Evolutionary conservation across 2,888 invertebrate species (phyloP).

Genomic region (Lithophane ornitopus): DNA sequence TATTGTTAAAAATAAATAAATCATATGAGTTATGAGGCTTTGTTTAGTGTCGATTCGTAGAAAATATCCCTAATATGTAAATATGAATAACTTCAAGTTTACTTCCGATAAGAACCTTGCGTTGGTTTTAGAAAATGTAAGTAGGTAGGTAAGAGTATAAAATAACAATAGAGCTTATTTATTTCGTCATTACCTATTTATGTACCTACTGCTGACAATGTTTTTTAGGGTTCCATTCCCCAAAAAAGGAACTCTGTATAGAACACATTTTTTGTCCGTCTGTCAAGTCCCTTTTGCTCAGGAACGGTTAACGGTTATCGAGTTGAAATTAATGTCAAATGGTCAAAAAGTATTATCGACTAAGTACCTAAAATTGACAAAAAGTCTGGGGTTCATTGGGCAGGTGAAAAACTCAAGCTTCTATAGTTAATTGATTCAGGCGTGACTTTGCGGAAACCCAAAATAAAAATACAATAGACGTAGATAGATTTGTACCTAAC

Average conservation of each 20-base stretch:
- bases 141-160: background rate
- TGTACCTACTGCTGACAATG: background rate
- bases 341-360: background rate
- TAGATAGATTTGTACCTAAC: too few relatives aligned
- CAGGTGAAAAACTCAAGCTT: background rate
- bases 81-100: constrained; percentile 12
- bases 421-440: too few relatives aligned
- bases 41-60: constrained; percentile 33
- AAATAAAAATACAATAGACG: too few relatives aligned
- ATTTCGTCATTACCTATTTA: background rate
- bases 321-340: too few relatives aligned
- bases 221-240: background rate
- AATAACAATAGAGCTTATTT: background rate
- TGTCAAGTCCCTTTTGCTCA: background rate
- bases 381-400: background rate
- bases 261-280: background rate
- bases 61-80: constrained; percentile 30
- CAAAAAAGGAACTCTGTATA: background rate
- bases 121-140: background rate
- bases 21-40: constrained; percentile 24
- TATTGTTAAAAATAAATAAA: constrained; percentile 29
- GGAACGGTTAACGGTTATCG: background rate
- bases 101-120: background rate
- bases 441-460: too few relatives aligned
- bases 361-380: background rate